A percentile compares a stretch with the other conserved stretches of the same genome.
These are phyloP conservation scores for Muschampia plurimacula DNA, from an alignment of 2,888 invertebrate species.

Conservation along the genomic window DNA sequence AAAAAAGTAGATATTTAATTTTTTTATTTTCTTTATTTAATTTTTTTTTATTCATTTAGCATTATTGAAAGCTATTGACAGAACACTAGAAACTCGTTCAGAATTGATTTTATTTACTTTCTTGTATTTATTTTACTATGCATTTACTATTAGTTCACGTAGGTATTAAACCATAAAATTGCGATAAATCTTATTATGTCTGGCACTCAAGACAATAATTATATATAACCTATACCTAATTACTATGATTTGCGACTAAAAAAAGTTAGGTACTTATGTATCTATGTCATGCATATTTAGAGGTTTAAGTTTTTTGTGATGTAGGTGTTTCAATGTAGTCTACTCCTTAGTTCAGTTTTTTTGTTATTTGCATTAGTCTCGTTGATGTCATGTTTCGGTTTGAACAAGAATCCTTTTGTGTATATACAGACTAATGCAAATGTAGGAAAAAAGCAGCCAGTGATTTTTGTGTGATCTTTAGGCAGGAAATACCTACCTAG, in stretches of 20 bases:
- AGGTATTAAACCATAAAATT: too few species aligned
- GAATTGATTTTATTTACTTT: too few species aligned
- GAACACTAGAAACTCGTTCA: too few species aligned
- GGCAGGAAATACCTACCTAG: not conserved
- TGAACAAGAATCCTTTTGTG: not conserved
- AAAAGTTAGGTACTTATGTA: not conserved
- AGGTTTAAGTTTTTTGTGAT: constrained; percentile 6
- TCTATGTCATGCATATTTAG: constrained; percentile 18
- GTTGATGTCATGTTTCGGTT: constrained; percentile 26
- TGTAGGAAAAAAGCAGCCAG: not conserved
- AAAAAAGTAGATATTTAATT: too few species aligned
- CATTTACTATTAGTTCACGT: too few species aligned
- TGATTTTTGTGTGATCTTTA: not conserved
- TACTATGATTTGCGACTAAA: constrained; percentile 3
- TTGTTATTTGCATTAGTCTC: constrained; percentile 14
- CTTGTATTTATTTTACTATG: too few species aligned
- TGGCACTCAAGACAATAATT: too few species aligned
- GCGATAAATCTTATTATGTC: too few species aligned
- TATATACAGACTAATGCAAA: not conserved
- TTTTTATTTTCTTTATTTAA: too few species aligned
- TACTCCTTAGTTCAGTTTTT: constrained; percentile 5
- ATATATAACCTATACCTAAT: not conserved
- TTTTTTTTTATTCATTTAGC: too few species aligned
- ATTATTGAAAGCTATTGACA: too few species aligned
- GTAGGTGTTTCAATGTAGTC: constrained; percentile 22